Base-by-base conservation (phyloP, 2,797 vertebrate genomes). In the Parambassis ranga region DNA sequence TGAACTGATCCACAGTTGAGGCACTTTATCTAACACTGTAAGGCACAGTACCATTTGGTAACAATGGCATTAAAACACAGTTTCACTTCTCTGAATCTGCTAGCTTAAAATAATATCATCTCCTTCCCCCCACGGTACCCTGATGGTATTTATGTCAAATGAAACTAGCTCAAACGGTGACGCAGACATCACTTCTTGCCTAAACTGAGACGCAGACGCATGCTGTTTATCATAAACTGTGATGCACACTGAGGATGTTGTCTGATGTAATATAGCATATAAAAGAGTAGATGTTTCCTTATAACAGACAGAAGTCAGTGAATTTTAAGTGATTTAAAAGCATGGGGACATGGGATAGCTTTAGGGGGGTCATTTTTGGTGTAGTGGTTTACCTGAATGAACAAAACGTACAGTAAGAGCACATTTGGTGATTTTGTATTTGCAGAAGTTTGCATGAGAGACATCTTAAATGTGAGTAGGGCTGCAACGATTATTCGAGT, bases 1-100 rank as follows among this genome's bases (percentile, higher is more conserved):
- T 75, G 41, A 83, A 89, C 80, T 59, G 60, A 79, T 86, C 80
- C 68, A 85, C 77, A 84, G 82, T 74, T 68, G 60, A 81, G 79
- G 71, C 67, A 82, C 48, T 47, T 73, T 56, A 51, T 46, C 39
- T 41, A 57, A 75, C 30, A 58, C 26, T n/a, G n/a, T n/a, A 19
- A 75, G 69, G 63, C 59, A 52, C 11, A 55, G 79, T 85, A 89
- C 85, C 87, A 63, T 75, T 58, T 42, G 46, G 30, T 71, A 65
- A 58, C 24, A 65, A 65, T 22, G 20, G 41, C 22, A 66, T 41
- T 10, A 55, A 73, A 79, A 59, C 70, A 60, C 30, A 14, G 32
- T 36, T 28, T 50, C 27, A 44, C 41, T 60, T 69, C 24, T 57
- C n/a, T 63, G 3, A 46, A n/a, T 65, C 23, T 37, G 20, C 26